phyloP scores from a whole-genome alignment of 2,888 invertebrate genomes.

The Calliscelio sp. region DNA sequence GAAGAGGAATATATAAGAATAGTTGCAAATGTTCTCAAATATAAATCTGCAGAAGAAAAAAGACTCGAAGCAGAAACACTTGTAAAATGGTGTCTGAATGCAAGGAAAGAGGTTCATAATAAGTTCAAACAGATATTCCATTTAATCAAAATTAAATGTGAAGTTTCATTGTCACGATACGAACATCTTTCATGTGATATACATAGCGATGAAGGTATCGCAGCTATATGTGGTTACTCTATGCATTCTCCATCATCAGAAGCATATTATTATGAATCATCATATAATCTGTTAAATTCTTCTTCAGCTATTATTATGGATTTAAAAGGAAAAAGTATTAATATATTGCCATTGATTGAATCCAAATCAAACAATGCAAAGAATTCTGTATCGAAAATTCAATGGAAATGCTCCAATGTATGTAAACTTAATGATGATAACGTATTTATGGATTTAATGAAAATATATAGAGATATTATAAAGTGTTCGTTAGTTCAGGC shows the following conservation, averaged over 20 bases:
- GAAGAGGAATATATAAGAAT: not conserved
- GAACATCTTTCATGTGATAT: not conserved
- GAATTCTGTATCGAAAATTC: too few relatives aligned
- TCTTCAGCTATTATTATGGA: not conserved
- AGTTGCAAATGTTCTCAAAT: not conserved
- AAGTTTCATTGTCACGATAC: constrained; percentile 18
- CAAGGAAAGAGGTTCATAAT: constrained; percentile 1
- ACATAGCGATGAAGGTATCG: not conserved
- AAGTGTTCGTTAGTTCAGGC: not conserved
- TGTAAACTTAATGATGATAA: constrained; percentile 19
- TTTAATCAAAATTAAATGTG: constrained; percentile 17
- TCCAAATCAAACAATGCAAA: too few relatives aligned
- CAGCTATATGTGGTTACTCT: too few relatives aligned
- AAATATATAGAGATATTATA: constrained; percentile 13
- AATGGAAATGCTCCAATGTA: constrained; percentile 12
- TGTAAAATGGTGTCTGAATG: constrained; percentile 17
- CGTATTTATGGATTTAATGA: not conserved
- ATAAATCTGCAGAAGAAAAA: constrained; percentile 23
- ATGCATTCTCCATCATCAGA: too few relatives aligned
- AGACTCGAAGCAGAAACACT: constrained; percentile 14
- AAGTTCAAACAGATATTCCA: not conserved
- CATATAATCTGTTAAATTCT: too few relatives aligned
- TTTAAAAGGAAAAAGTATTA: too few relatives aligned
- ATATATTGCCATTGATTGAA: constrained; percentile 13
- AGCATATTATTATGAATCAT: too few relatives aligned